phyloP scores from a whole-genome alignment of 2,888 invertebrate species.

The Incurvaria masculella region DNA sequence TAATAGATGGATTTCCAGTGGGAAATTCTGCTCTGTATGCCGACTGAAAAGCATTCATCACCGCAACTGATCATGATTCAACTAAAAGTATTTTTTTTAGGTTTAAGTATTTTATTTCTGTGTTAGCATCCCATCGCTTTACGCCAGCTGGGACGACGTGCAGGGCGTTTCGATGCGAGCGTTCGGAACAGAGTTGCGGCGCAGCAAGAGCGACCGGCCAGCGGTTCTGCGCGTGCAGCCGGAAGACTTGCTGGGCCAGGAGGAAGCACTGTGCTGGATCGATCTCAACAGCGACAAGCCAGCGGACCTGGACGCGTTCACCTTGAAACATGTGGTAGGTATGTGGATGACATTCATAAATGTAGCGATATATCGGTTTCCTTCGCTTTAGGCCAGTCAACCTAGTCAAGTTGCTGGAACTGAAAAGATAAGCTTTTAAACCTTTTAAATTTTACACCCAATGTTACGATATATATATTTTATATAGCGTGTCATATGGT shows the following conservation, averaged over 20 bases:
- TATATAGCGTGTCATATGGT: too few species aligned
- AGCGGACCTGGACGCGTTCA: conserved; percentile 59
- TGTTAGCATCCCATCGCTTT: conserved; percentile 58
- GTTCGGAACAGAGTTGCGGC: conserved; percentile 61
- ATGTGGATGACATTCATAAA: too few species aligned
- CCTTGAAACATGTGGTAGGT: conserved; percentile 60
- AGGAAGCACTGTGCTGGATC: conserved; percentile 64
- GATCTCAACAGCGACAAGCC: conserved; percentile 61
- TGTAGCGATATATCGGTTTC: too few species aligned
- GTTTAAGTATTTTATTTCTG: too few species aligned
- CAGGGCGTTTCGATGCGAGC: conserved; percentile 74
- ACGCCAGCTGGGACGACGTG: conserved; percentile 75
- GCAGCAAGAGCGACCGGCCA: conserved; percentile 62
- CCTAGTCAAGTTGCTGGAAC: too few species aligned
- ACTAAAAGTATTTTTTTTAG: background rate
- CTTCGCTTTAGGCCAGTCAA: too few species aligned
- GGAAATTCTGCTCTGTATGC: background rate
- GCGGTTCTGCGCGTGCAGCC: conserved; percentile 56
- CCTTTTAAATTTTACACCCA: too few species aligned
- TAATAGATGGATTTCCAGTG: background rate
- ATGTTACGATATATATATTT: too few species aligned
- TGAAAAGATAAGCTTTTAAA: too few species aligned
- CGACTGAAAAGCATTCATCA: background rate
- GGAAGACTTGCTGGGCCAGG: conserved; percentile 62
- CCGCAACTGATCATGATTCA: background rate